A percentile compares a stretch with the other conserved stretches of the same genome.
phyloP scores from a whole-genome alignment of 1,140 invertebrate species.

The Ruditapes philippinarum region DNA sequence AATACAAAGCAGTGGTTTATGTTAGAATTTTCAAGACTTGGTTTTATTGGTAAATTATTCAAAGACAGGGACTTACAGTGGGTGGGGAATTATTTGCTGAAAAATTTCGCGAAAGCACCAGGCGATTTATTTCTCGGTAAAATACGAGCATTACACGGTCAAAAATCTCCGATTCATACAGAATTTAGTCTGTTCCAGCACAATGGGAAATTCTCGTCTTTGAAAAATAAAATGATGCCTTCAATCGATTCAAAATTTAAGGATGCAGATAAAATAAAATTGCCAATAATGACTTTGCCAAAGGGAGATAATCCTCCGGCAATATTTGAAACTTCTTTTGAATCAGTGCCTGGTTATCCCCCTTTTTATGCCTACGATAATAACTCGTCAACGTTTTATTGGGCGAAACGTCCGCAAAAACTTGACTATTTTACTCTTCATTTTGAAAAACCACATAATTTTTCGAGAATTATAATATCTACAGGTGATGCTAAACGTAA shows the following conservation, averaged over 20 bases:
- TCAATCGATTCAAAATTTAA: constrained; percentile 69
- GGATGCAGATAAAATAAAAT: constrained; percentile 22
- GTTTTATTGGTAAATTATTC: constrained; percentile 86
- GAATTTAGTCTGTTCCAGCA: constrained; percentile 84
- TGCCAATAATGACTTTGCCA: constrained; percentile 33
- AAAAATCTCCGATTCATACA: constrained; percentile 67
- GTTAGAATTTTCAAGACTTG: constrained; percentile 84
- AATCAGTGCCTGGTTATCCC: constrained; percentile 32
- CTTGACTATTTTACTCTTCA: constrained; percentile 66
- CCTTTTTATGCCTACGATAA: constrained; percentile 68
- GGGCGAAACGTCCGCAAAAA: constrained; percentile 59
- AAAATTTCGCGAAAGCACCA: constrained; percentile 83
- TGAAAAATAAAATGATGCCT: constrained; percentile 74
- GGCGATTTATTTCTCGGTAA: constrained; percentile 83
- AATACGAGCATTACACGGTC: constrained; percentile 71
- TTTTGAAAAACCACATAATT: constrained; percentile 67
- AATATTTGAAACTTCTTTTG: constrained; percentile 65
- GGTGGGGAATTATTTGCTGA: constrained; percentile 79
- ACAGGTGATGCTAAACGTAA: constrained; percentile 63
- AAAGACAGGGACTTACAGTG: constrained; percentile 77
- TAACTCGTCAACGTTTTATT: constrained; percentile 64
- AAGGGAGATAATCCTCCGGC: constrained; percentile 73
- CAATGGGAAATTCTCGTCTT: constrained; percentile 83
- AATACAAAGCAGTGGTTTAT: constrained; percentile 80
- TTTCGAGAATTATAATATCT: constrained; percentile 69